These are phyloP conservation scores for Ornithoptera alexandrae DNA, from an alignment of 2,888 invertebrate genomes.

Conservation along the genomic window DNA sequence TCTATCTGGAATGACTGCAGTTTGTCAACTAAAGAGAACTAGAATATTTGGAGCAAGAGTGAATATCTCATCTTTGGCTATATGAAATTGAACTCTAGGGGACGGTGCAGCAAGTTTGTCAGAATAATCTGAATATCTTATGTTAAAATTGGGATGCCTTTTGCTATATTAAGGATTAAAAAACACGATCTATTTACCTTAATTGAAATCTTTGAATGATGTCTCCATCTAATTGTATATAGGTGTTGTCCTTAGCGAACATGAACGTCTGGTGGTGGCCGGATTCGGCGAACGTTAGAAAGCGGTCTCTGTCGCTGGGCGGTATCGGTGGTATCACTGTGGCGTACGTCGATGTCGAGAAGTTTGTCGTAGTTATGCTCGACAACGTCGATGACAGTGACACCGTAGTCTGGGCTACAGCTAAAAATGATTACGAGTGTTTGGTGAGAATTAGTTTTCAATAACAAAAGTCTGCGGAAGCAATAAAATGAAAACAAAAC, in stretches of 20 bases:
- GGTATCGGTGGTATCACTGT: conserved; percentile 83
- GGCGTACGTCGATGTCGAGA: conserved; percentile 65
- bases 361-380: conserved; percentile 67
- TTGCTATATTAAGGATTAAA: too few species aligned
- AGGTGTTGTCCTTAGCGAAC: conserved; percentile 94
- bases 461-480: conserved; percentile 1
- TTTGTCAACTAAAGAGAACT: too few species aligned
- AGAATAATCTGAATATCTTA: too few species aligned
- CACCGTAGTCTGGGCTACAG: conserved; percentile 60
- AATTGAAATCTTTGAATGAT: conserved; percentile 94
- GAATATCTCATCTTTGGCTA: too few species aligned
- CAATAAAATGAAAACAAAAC: conserved; percentile 1
- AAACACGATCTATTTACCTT: conserved; percentile 78
- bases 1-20: too few species aligned
- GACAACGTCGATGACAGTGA: conserved; percentile 49
- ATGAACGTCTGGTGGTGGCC: conserved; percentile 93
- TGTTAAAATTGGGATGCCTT: too few species aligned
- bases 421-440: conserved; percentile 44
- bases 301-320: conserved; percentile 86
- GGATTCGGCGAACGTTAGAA: conserved; percentile 91
- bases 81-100: too few species aligned
- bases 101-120: too few species aligned
- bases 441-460: neutral
- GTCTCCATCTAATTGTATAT: conserved; percentile 94
- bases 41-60: too few species aligned